These are phyloP conservation scores for Peromyscus aztecus DNA, from an alignment of 2,797 vertebrate species.

Conservation along the genomic window DNA sequence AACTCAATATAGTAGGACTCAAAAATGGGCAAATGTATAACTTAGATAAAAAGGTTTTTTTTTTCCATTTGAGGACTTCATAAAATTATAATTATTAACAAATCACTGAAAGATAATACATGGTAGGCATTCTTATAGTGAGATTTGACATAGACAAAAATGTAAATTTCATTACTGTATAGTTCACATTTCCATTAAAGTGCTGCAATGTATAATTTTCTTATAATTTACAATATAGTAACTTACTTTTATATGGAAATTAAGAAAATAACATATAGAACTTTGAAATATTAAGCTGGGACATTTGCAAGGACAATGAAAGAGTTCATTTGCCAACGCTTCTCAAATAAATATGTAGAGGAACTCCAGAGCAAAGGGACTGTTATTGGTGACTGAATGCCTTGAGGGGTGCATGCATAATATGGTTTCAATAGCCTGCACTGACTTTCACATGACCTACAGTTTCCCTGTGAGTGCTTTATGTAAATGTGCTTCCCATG, in stretches of 20 bases:
- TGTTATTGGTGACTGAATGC: conserved; percentile 30
- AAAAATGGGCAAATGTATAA: background rate
- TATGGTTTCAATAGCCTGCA: background rate
- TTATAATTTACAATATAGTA: background rate
- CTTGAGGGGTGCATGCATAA: conserved; percentile 15
- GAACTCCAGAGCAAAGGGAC: conserved; percentile 20
- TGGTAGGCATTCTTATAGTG: background rate
- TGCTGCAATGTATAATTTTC: background rate
- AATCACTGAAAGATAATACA: background rate
- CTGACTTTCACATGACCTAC: conserved; percentile 55
- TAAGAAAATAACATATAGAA: background rate
- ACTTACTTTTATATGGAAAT: background rate
- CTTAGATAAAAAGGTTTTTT: background rate
- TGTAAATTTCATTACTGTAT: background rate
- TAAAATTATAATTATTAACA: background rate
- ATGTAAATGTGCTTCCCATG: conserved; percentile 36
- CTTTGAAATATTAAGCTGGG: conserved; percentile 46
- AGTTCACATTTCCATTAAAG: conserved; percentile 9
- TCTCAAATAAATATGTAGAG: conserved; percentile 48
- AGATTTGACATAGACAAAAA: background rate
- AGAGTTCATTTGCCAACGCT: conserved; percentile 29
- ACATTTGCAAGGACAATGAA: conserved; percentile 46
- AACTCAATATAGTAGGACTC: background rate
- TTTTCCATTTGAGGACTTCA: conserved; percentile 1
- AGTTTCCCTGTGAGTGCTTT: background rate